phyloP scores from a whole-genome alignment of 2,797 vertebrate genomes.

The Dallia pectoralis region DNA sequence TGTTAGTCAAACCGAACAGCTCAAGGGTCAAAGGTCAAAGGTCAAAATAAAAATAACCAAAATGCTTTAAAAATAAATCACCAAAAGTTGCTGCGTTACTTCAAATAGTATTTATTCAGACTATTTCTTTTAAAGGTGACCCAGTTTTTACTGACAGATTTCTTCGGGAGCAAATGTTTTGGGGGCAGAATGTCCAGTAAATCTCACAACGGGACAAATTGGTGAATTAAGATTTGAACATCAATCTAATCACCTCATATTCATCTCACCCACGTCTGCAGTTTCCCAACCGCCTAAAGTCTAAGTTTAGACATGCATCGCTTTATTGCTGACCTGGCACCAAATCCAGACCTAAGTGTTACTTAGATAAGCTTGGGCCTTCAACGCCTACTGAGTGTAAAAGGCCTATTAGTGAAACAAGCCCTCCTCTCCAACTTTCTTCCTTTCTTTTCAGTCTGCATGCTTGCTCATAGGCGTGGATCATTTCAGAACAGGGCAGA shows the following conservation, averaged over 20 bases:
- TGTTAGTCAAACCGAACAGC: not conserved
- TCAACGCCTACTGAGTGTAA: conserved; percentile 20
- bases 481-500: conserved; percentile 20
- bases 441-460: conserved; percentile 17
- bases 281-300: not conserved
- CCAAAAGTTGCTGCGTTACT: conserved; percentile 3
- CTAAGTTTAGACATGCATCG: not conserved
- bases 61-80: conserved; percentile 38
- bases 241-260: too few relatives aligned
- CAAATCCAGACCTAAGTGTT: conserved; percentile 17
- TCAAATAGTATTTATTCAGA: too few relatives aligned
- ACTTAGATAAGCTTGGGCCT: conserved; percentile 26
- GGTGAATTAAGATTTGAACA: too few relatives aligned
- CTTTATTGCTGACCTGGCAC: conserved; percentile 28
- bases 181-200: too few relatives aligned
- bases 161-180: too few relatives aligned
- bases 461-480: conserved; percentile 30
- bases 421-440: conserved; percentile 36
- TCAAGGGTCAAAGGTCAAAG: conserved; percentile 43
- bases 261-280: too few relatives aligned
- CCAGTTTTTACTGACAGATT: too few relatives aligned
- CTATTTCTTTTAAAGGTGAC: too few relatives aligned
- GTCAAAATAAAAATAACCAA: conserved; percentile 44
- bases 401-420: conserved; percentile 47
- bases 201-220: too few relatives aligned